Evolutionary conservation across 2,888 invertebrate species (phyloP).

Genomic region (Hemicrepidius hirtus): DNA sequence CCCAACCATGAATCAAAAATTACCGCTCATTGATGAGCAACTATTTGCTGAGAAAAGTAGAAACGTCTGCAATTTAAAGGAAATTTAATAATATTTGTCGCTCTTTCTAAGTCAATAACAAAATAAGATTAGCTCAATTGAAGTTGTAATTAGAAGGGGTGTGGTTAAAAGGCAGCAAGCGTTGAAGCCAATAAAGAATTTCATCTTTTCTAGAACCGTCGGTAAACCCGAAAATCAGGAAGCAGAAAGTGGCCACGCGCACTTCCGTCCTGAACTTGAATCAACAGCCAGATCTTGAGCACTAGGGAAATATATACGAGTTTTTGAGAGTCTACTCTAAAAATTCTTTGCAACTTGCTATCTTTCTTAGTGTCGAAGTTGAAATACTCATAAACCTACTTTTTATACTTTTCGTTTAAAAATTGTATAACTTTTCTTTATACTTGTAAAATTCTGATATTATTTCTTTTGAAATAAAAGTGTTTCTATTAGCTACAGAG

Average conservation of each 20-base stretch:
- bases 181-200: conserved; percentile 15
- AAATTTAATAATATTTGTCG: too few species aligned
- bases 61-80: too few species aligned
- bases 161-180: background rate
- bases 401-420: background rate
- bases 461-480: too few species aligned
- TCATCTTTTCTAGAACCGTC: background rate
- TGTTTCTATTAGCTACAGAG: too few species aligned
- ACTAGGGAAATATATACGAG: conserved; percentile 22
- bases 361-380: background rate
- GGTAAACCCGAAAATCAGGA: conserved; percentile 16
- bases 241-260: conserved; percentile 22
- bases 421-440: too few species aligned
- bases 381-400: background rate
- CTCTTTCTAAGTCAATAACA: background rate
- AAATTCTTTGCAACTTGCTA: background rate
- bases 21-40: too few species aligned
- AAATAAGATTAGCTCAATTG: background rate
- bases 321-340: conserved; percentile 1
- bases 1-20: too few species aligned
- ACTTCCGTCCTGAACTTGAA: conserved; percentile 31
- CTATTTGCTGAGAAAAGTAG: too few species aligned
- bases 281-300: conserved; percentile 13
- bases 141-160: background rate
- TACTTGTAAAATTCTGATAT: too few species aligned